These are phyloP conservation scores for Metopolophium dirhodum DNA, from an alignment of 1,140 invertebrate species.

Conservation along the genomic window DNA sequence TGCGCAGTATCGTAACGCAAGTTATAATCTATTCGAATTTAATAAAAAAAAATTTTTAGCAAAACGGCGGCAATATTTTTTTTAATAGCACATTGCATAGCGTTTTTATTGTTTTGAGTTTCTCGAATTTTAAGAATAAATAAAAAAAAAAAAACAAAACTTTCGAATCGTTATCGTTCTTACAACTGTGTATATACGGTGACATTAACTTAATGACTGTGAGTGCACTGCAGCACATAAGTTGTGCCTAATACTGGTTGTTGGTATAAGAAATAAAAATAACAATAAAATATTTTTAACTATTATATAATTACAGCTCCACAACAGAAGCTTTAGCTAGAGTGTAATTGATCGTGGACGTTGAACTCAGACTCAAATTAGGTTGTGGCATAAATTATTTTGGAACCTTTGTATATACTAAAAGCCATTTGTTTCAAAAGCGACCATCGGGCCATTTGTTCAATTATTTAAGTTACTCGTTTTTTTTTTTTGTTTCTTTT, in stretches of 20 bases:
- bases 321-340: neutral
- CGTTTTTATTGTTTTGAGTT: neutral
- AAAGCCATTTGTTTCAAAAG: slow-evolving; percentile 1
- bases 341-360: neutral
- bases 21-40: neutral
- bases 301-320: slow-evolving; percentile 21
- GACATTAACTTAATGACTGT: neutral
- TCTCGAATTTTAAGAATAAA: neutral
- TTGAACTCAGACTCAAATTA: slow-evolving; percentile 28
- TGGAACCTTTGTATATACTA: neutral
- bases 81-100: neutral
- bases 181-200: neutral
- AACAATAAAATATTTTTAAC: neutral
- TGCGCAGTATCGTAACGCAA: neutral
- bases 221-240: neutral
- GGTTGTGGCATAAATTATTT: neutral
- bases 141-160: neutral
- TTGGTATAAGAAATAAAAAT: slow-evolving; percentile 6
- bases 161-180: neutral
- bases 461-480: neutral
- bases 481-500: neutral
- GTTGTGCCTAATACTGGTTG: neutral
- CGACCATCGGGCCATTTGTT: neutral
- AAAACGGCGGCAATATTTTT: neutral
- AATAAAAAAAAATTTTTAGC: neutral